Conservation (phyloP, 2,113 vertebrate genomes). For the Chlorodrepanis virens region DNA sequence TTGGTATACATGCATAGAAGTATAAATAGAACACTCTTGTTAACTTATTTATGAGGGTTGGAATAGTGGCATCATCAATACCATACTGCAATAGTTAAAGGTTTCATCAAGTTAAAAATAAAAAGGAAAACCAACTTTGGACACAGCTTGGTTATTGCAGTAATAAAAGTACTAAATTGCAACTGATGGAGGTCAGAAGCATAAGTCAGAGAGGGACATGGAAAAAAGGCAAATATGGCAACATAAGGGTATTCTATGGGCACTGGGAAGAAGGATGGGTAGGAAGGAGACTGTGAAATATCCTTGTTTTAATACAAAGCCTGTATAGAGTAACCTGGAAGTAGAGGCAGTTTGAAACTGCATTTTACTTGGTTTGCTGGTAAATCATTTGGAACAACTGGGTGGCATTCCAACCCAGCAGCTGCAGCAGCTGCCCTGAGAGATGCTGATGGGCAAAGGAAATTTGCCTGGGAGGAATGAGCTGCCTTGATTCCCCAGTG, state of each 20-base stretch:
- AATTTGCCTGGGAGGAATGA: not conserved
- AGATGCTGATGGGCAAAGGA: not conserved
- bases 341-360: not conserved
- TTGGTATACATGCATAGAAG: not conserved
- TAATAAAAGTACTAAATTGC: not conserved
- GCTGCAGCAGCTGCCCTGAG: not conserved
- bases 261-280: not conserved
- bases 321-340: not conserved
- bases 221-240: not conserved
- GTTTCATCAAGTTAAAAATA: not conserved
- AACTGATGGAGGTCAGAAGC: not conserved
- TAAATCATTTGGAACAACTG: not conserved
- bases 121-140: not conserved
- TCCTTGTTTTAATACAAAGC: not conserved
- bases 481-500: not conserved
- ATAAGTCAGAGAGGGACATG: not conserved
- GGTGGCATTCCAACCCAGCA: not conserved
- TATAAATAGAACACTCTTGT: not conserved
- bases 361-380: not conserved
- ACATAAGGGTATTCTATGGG: not conserved
- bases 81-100: not conserved
- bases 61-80: not conserved
- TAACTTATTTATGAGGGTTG: not conserved
- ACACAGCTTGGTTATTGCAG: not conserved
- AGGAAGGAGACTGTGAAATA: not conserved